These are phyloP conservation scores for Troglohyphantes excavatus DNA, from an alignment of 2,888 invertebrate species.

Conservation along the genomic window DNA sequence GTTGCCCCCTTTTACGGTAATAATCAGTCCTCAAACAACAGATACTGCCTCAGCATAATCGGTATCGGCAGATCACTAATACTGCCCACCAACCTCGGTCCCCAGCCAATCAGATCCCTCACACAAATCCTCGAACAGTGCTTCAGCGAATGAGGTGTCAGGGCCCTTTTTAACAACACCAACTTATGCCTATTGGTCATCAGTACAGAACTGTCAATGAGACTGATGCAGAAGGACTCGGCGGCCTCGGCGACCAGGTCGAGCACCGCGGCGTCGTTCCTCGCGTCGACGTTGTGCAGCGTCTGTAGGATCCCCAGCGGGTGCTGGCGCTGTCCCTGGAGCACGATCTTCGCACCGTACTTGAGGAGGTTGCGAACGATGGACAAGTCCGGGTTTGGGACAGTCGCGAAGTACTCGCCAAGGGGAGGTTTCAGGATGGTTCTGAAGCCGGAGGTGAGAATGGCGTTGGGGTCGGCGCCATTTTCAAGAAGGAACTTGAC, in stretches of 20 bases:
- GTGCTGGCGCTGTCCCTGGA: slow-evolving; percentile 92
- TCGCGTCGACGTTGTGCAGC: slow-evolving; percentile 86
- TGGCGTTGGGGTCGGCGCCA: slow-evolving; percentile 85
- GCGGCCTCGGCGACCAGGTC: slow-evolving; percentile 87
- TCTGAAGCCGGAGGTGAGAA: slow-evolving; percentile 86
- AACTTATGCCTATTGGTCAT: slow-evolving; percentile 87
- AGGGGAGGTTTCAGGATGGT: slow-evolving; percentile 89
- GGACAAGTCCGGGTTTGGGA: slow-evolving; percentile 86
- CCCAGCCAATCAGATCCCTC: slow-evolving; percentile 85
- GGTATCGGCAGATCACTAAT: slow-evolving; percentile 87
- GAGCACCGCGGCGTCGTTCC: slow-evolving; percentile 84
- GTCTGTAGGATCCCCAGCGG: slow-evolving; percentile 92
- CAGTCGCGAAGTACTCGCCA: slow-evolving; percentile 85
- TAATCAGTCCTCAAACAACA: slow-evolving; percentile 86
- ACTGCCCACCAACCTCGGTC: slow-evolving; percentile 57
- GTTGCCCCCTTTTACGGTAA: no score
- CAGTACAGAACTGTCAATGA: slow-evolving; percentile 89
- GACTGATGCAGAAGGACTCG: slow-evolving; percentile 90
- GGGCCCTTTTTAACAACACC: slow-evolving; percentile 86
- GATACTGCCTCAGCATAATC: slow-evolving; percentile 86
- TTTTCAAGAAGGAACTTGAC: slow-evolving; percentile 82
- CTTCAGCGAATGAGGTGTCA: slow-evolving; percentile 87
- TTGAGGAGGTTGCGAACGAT: slow-evolving; percentile 88
- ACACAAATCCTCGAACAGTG: slow-evolving; percentile 87
- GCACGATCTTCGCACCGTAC: slow-evolving; percentile 86